Evolutionary conservation across 2,797 vertebrate species (phyloP).

Genomic region (Scolopax bukidnonensis): DNA sequence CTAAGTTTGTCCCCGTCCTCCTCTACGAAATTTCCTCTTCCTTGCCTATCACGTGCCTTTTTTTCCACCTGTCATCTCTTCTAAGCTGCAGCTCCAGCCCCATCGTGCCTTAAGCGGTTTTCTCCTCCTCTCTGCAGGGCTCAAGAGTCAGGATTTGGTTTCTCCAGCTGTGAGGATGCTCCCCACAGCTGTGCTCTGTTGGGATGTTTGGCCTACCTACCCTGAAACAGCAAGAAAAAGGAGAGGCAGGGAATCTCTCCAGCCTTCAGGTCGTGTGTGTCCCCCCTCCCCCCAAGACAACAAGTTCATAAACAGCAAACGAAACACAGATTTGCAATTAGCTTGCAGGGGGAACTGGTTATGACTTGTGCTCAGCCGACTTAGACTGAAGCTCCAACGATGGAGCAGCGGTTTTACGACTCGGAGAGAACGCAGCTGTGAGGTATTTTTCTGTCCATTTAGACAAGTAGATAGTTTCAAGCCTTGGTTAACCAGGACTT

Average conservation of each 20-base stretch:
- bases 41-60: not conserved
- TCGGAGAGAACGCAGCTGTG: slow-evolving; percentile 67
- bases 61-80: not conserved
- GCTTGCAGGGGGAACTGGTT: not conserved
- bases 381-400: not conserved
- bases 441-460: slow-evolving; percentile 78
- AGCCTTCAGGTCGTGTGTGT: not conserved
- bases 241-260: not conserved
- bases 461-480: slow-evolving; percentile 73
- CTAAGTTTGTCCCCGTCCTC: not conserved
- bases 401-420: slow-evolving; percentile 18
- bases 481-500: slow-evolving; percentile 70
- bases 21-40: not conserved
- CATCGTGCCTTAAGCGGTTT: not conserved
- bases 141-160: slow-evolving; percentile 38
- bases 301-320: not conserved
- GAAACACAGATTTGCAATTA: not conserved
- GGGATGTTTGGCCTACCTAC: not conserved
- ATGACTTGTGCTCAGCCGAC: not conserved
- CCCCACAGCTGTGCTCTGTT: not conserved
- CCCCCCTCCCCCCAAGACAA: not conserved
- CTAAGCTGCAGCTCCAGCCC: not conserved
- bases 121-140: not conserved
- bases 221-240: not conserved
- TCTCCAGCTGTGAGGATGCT: not conserved